phyloP scores from a whole-genome alignment of 2,888 invertebrate species.

The Coelogynopora nodosa region DNA sequence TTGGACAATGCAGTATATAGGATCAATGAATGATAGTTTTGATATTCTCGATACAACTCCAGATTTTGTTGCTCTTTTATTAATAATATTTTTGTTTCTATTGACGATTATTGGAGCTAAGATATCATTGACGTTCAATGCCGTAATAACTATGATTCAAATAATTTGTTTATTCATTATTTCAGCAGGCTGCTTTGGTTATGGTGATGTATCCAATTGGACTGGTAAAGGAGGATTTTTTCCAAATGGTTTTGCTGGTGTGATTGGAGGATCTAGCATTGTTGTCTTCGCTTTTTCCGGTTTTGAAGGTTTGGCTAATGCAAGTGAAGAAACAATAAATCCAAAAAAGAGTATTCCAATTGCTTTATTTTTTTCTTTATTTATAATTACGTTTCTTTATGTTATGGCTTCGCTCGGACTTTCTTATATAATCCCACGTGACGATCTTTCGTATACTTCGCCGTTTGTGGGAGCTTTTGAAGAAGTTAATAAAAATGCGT shows the following conservation, averaged over 20 bases:
- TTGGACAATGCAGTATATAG: constrained; percentile 25
- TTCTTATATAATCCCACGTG: constrained; percentile 39
- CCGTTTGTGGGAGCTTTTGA: constrained; percentile 45
- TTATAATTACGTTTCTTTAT: too few relatives aligned
- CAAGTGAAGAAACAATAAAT: constrained; percentile 46
- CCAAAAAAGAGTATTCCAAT: constrained; percentile 42
- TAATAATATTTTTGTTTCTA: constrained; percentile 39
- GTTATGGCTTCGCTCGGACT: constrained; percentile 41
- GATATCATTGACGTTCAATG: constrained; percentile 44
- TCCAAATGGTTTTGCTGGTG: constrained; percentile 40
- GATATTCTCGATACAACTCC: constrained; percentile 27
- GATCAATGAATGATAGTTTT: neutral
- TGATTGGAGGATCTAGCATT: constrained; percentile 40
- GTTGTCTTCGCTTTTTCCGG: constrained; percentile 46
- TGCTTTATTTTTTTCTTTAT: constrained; percentile 41
- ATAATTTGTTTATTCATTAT: constrained; percentile 39
- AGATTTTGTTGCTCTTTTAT: constrained; percentile 41
- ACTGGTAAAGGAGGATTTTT: constrained; percentile 42
- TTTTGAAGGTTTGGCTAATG: constrained; percentile 45
- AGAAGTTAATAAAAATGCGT: neutral
- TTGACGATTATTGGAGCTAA: constrained; percentile 45
- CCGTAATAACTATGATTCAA: constrained; percentile 41
- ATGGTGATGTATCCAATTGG: constrained; percentile 39
- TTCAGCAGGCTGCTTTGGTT: constrained; percentile 33
- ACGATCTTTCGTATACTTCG: constrained; percentile 35